Evolutionary conservation across 1,140 invertebrate genomes (phyloP).

Genomic region (Caenorhabditis briggsae): DNA sequence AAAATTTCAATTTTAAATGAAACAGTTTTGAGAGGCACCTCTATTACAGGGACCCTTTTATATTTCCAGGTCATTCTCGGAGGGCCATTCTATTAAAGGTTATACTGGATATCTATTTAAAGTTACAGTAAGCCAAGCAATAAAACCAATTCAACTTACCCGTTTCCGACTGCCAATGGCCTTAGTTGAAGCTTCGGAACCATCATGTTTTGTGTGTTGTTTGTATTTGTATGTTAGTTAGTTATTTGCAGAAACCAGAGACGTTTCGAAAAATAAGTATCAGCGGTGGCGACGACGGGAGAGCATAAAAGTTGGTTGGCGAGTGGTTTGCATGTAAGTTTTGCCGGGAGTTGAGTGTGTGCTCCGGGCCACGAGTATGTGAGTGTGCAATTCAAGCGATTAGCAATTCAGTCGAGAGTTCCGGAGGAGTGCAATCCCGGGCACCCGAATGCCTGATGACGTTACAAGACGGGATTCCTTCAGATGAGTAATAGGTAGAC

Average conservation of each 20-base stretch:
- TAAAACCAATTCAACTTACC: neutral
- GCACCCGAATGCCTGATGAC: slow-evolving; percentile 47
- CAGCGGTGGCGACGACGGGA: slow-evolving; percentile 52
- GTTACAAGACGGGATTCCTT: slow-evolving; percentile 4
- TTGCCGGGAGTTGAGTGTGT: slow-evolving; percentile 36
- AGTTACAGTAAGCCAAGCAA: neutral
- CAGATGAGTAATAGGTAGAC: slow-evolving; percentile 23
- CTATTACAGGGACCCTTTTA: no score
- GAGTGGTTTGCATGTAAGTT: slow-evolving; percentile 52
- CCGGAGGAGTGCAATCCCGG: slow-evolving; percentile 49
- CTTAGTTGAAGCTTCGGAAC: slow-evolving; percentile 22
- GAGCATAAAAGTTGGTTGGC: slow-evolving; percentile 50
- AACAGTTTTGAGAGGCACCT: no score
- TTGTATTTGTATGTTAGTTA: slow-evolving; percentile 6
- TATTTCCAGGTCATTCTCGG: no score
- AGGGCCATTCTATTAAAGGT: no score
- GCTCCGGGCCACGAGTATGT: slow-evolving; percentile 36
- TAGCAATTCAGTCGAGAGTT: slow-evolving; percentile 56
- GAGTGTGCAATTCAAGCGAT: slow-evolving; percentile 53
- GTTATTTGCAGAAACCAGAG: slow-evolving; percentile 26
- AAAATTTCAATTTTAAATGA: no score
- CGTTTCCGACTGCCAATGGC: slow-evolving; percentile 11
- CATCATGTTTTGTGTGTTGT: slow-evolving; percentile 38
- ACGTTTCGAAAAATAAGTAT: slow-evolving; percentile 51
- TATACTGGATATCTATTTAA: neutral